Percentiles rank a stretch among this genome's conserved stretches.
phyloP scores from a whole-genome alignment of 2,797 vertebrate species.

The Buceros bicornis region DNA sequence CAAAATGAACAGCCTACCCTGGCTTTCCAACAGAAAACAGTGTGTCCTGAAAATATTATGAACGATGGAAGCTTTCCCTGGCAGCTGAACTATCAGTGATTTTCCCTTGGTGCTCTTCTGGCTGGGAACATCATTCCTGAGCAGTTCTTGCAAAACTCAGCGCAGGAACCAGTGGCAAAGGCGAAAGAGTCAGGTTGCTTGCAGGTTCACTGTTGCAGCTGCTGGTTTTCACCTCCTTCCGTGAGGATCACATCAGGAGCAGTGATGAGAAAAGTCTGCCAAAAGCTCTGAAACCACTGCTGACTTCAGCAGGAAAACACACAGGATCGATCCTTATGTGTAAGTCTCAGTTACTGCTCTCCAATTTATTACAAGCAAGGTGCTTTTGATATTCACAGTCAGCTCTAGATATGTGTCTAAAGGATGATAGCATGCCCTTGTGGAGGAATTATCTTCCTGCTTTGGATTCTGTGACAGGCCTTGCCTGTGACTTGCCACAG shows the following conservation, averaged over 20 bases:
- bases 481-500: background rate
- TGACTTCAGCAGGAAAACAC: background rate
- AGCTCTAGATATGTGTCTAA: background rate
- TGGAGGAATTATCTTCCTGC: background rate
- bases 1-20: background rate
- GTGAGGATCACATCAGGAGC: background rate
- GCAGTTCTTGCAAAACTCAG: background rate
- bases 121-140: background rate
- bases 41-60: background rate
- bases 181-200: background rate
- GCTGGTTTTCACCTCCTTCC: background rate
- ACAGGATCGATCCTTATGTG: background rate
- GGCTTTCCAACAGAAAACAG: background rate
- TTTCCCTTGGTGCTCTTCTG: slow-evolving; percentile 14
- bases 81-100: background rate
- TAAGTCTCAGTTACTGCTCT: background rate
- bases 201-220: background rate
- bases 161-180: background rate
- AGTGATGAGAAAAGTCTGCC: background rate
- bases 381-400: background rate
- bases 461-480: background rate
- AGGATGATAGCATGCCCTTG: background rate
- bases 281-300: background rate
- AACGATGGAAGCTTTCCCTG: background rate
- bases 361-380: background rate